phyloP scores from a whole-genome alignment of 2,113 vertebrate genomes.

The Nothobranchius kuhntae region DNA sequence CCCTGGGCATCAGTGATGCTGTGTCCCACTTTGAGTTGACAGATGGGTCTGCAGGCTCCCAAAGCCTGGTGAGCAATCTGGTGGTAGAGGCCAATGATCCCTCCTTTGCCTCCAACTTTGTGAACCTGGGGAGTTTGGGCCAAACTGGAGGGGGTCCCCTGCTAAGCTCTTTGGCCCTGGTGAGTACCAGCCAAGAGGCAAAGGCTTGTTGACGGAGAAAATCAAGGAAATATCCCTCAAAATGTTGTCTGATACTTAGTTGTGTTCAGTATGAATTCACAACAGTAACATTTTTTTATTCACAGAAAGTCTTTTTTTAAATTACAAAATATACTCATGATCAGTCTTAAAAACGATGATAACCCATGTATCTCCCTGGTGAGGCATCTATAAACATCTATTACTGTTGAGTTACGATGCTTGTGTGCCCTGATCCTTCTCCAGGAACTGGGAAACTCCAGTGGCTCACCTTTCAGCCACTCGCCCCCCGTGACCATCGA shows the following conservation, averaged over 20 bases:
- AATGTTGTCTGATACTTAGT: no score
- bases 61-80: conserved; percentile 80
- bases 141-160: conserved; percentile 84
- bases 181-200: conserved; percentile 20
- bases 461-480: conserved; percentile 86
- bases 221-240: no score
- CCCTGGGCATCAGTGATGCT: conserved; percentile 84
- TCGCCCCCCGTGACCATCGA: conserved; percentile 90
- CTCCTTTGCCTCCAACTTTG: conserved; percentile 80
- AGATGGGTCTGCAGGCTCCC: conserved; percentile 76
- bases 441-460: conserved; percentile 88
- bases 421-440: conserved; percentile 4
- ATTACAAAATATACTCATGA: no score
- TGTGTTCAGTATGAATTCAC: no score
- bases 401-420: neutral
- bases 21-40: conserved; percentile 86
- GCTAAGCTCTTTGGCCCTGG: conserved; percentile 70
- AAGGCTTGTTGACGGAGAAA: no score
- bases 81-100: conserved; percentile 82
- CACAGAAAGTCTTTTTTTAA: no score
- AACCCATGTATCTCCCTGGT: no score
- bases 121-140: conserved; percentile 83
- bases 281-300: no score
- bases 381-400: no score
- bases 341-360: no score